Evolutionary conservation across 1,140 invertebrate species (phyloP).

Genomic region (Teleogryllus occipitalis): DNA sequence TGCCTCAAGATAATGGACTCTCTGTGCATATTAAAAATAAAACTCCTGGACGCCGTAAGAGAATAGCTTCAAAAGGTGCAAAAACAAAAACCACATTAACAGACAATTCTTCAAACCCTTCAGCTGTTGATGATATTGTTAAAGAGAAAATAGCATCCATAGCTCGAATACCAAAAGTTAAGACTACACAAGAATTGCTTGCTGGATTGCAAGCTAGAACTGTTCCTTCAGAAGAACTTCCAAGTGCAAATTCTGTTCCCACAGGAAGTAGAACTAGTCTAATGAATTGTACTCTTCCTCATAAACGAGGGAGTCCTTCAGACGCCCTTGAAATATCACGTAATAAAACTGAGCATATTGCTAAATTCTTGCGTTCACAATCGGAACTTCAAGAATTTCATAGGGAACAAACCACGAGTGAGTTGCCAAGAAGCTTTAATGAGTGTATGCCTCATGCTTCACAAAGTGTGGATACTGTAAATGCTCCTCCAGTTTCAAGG

Average conservation of each 20-base stretch:
- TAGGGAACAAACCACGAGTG: background rate
- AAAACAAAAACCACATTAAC: conserved; percentile 18
- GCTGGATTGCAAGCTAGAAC: conserved; percentile 58
- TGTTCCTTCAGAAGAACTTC: conserved; percentile 27
- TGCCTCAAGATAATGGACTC: conserved; percentile 13
- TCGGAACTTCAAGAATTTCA: conserved; percentile 24
- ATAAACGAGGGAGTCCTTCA: conserved; percentile 8
- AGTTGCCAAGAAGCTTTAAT: background rate
- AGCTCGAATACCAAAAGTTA: conserved; percentile 60
- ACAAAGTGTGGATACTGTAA: background rate
- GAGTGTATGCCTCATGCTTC: background rate
- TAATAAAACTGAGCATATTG: conserved; percentile 49
- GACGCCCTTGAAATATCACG: conserved; percentile 26
- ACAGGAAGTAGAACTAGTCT: conserved; percentile 27
- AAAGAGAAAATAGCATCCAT: conserved; percentile 56
- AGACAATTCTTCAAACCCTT: conserved; percentile 31
- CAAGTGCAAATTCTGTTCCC: background rate
- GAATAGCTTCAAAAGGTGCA: background rate
- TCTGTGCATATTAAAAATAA: background rate
- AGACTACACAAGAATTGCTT: conserved; percentile 75
- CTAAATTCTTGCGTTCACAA: conserved; percentile 44
- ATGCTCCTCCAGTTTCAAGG: background rate
- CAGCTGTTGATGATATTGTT: conserved; percentile 45
- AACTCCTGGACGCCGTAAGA: background rate
- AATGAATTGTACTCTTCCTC: conserved; percentile 28